A percentile compares a stretch with the other conserved stretches of the same genome.
Conservation (phyloP, 2,888 invertebrate species). For the Ganaspis brasiliensis region DNA sequence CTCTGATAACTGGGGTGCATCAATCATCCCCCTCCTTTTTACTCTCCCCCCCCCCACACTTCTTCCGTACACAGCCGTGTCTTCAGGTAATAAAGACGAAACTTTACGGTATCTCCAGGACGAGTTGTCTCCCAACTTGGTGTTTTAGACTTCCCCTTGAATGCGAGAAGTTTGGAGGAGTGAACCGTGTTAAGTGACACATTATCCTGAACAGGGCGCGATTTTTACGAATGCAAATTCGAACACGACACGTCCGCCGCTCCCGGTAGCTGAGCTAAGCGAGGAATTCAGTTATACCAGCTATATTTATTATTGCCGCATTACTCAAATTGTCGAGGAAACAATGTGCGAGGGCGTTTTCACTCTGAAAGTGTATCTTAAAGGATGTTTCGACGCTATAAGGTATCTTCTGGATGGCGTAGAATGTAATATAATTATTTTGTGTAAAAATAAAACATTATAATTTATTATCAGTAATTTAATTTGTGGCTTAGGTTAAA, state of each 20-base stretch:
- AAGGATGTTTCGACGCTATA: too few relatives aligned
- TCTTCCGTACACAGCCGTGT: conserved; percentile 55
- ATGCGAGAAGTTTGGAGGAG: conserved; percentile 58
- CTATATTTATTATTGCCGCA: conserved; percentile 52
- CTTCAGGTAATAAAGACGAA: conserved; percentile 72
- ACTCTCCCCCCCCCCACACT: conserved; percentile 14
- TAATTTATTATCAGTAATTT: too few relatives aligned
- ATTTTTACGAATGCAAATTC: conserved; percentile 66
- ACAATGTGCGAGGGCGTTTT: conserved; percentile 47
- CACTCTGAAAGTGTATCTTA: conserved; percentile 17
- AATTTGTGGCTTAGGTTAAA: too few relatives aligned
- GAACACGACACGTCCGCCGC: conserved; percentile 55
- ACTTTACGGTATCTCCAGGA: conserved; percentile 61
- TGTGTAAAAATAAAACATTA: too few relatives aligned
- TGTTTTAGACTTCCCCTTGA: conserved; percentile 21
- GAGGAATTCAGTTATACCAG: conserved; percentile 49
- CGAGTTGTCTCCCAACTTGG: conserved; percentile 43
- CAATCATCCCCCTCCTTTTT: conserved; percentile 63
- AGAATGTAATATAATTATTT: too few relatives aligned
- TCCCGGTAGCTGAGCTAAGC: conserved; percentile 51
- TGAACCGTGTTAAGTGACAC: conserved; percentile 65
- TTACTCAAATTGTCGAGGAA: conserved; percentile 47
- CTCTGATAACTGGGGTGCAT: conserved; percentile 68
- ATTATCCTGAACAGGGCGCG: conserved; percentile 59
- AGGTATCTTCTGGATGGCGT: too few relatives aligned